A percentile compares a stretch with the other conserved stretches of the same genome.
phyloP scores from a whole-genome alignment of 2,888 invertebrate species.

The Norana najaformis region DNA sequence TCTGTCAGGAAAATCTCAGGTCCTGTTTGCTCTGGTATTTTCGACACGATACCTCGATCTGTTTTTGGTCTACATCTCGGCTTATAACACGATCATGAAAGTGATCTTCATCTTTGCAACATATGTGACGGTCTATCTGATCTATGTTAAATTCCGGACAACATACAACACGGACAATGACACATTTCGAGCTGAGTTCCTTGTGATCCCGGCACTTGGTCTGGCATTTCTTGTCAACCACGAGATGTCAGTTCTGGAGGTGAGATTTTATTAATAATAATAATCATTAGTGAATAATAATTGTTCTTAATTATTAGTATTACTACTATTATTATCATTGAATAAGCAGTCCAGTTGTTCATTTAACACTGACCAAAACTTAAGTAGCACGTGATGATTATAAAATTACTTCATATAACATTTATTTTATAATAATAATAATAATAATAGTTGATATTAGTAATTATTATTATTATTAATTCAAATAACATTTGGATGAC shows the following conservation, averaged over 20 bases:
- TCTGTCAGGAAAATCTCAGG: constrained; percentile 94
- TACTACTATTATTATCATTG: too few species aligned
- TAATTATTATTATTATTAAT: too few species aligned
- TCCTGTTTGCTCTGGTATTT: constrained; percentile 90
- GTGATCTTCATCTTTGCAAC: constrained; percentile 65
- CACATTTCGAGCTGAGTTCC: constrained; percentile 94
- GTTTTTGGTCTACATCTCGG: constrained; percentile 88
- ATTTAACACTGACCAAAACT: too few species aligned
- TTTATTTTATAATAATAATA: too few species aligned
- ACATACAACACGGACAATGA: constrained; percentile 97
- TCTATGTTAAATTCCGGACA: constrained; percentile 89
- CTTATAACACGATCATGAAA: constrained; percentile 96
- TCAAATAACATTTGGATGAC: too few species aligned
- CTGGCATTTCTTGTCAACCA: constrained; percentile 91
- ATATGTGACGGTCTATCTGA: constrained; percentile 83
- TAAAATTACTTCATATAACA: too few species aligned
- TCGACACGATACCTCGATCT: constrained; percentile 91
- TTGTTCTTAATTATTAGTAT: neutral
- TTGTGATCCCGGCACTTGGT: constrained; percentile 66
- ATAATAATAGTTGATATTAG: too few species aligned
- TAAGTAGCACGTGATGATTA: too few species aligned
- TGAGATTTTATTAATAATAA: constrained; percentile 54
- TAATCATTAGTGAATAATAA: too few species aligned
- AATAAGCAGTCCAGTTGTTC: too few species aligned
- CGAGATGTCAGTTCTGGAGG: constrained; percentile 89